These are phyloP conservation scores for Otocyon megalotis DNA, from an alignment of 2,113 vertebrate species.

Conservation along the genomic window DNA sequence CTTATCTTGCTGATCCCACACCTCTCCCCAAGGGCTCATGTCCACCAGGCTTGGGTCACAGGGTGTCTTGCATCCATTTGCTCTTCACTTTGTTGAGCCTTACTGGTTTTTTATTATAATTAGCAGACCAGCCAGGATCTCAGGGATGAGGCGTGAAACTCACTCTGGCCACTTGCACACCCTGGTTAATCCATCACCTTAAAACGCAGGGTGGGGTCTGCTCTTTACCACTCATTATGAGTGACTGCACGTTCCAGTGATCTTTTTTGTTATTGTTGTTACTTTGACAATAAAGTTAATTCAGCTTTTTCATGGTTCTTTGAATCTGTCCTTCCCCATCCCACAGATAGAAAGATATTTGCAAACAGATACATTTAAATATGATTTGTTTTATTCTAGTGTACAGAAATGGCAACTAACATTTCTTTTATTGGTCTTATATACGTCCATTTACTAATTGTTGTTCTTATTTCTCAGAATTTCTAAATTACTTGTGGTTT, in stretches of 20 bases:
- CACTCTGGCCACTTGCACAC: accelerated
- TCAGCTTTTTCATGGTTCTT: neutral
- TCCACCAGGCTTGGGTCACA: accelerated
- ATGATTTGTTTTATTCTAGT: neutral
- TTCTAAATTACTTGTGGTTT: neutral
- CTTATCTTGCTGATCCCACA: accelerated
- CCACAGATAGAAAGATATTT: neutral
- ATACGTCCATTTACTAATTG: neutral
- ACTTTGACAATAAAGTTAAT: neutral
- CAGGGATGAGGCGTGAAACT: accelerated
- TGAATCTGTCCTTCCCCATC: neutral
- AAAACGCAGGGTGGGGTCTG: accelerated
- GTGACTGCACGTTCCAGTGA: accelerated
- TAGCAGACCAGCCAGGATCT: neutral
- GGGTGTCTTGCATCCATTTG: accelerated
- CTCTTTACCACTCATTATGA: neutral
- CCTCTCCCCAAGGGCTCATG: accelerated
- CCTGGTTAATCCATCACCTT: neutral
- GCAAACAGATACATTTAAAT: neutral
- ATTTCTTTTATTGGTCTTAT: neutral
- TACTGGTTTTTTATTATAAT: accelerated
- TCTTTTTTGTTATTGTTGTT: accelerated
- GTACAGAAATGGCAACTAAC: neutral
- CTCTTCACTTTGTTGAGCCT: neutral
- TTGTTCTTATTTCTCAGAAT: neutral